Evolutionary conservation across 2,888 invertebrate species (phyloP).

Genomic region (Antheraea yamamai): DNA sequence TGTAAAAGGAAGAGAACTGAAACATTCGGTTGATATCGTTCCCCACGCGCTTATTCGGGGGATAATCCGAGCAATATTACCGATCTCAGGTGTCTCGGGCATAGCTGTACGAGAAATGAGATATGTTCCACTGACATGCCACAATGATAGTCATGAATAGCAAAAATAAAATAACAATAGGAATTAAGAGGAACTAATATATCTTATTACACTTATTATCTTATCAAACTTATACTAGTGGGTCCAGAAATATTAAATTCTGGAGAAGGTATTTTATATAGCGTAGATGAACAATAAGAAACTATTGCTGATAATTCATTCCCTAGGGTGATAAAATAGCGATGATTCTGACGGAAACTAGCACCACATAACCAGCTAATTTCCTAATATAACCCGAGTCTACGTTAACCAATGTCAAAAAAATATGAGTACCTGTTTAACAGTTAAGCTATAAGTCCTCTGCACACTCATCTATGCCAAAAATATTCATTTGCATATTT

Average conservation of each 20-base stretch:
- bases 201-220: not conserved
- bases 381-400: not conserved
- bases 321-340: no score
- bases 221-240: no score
- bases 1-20: slow-evolving; percentile 32
- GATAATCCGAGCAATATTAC: slow-evolving; percentile 9
- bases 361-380: not conserved
- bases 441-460: not conserved
- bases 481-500: not conserved
- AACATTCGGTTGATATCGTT: slow-evolving; percentile 21
- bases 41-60: slow-evolving; percentile 14
- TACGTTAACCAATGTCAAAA: not conserved
- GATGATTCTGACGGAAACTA: not conserved
- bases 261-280: not conserved
- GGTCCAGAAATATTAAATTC: not conserved
- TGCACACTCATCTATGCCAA: not conserved
- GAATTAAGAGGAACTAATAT: not conserved
- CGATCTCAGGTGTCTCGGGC: not conserved
- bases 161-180: not conserved
- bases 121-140: not conserved
- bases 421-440: not conserved
- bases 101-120: not conserved
- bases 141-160: not conserved
- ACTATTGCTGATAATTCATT: not conserved
- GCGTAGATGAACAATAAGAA: not conserved